Percentiles rank a stretch among this genome's conserved stretches.
These are phyloP conservation scores for Protophormia terraenovae DNA, from an alignment of 2,888 invertebrate species.

Conservation along the genomic window DNA sequence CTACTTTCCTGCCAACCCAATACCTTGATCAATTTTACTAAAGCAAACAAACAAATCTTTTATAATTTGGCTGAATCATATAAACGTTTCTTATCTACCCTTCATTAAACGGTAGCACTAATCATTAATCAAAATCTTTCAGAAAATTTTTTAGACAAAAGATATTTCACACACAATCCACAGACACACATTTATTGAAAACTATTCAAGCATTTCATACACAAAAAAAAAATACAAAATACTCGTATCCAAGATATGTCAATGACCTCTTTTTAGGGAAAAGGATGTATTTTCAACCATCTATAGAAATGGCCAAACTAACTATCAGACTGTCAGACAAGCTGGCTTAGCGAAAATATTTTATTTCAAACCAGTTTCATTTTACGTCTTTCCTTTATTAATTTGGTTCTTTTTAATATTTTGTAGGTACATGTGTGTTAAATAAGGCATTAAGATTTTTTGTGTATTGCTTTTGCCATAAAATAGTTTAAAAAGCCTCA, in stretches of 20 bases:
- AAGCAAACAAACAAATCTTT: not conserved
- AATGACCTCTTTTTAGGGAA: slow-evolving; percentile 39
- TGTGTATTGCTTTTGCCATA: slow-evolving; percentile 15
- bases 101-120: slow-evolving; percentile 54
- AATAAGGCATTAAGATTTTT: not conserved
- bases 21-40: not conserved
- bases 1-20: slow-evolving; percentile 5
- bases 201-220: slow-evolving; percentile 15
- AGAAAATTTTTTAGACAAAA: slow-evolving; percentile 26
- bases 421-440: not conserved
- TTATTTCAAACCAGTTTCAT: slow-evolving; percentile 47
- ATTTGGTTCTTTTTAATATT: not conserved
- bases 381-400: slow-evolving; percentile 28
- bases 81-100: slow-evolving; percentile 6
- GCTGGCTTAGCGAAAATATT: slow-evolving; percentile 50
- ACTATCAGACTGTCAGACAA: slow-evolving; percentile 32
- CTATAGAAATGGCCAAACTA: slow-evolving; percentile 37
- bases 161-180: not conserved
- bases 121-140: slow-evolving; percentile 57
- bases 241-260: slow-evolving; percentile 19
- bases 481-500: slow-evolving; percentile 16
- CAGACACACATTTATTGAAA: not conserved
- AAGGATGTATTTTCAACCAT: slow-evolving; percentile 31
- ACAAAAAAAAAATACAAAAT: not conserved
- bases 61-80: slow-evolving; percentile 21